Percentiles rank a stretch among this genome's conserved stretches.
These are phyloP conservation scores for Orbicella faveolata DNA, from an alignment of 64 coral and sea anemone species.

Conservation along the genomic window DNA sequence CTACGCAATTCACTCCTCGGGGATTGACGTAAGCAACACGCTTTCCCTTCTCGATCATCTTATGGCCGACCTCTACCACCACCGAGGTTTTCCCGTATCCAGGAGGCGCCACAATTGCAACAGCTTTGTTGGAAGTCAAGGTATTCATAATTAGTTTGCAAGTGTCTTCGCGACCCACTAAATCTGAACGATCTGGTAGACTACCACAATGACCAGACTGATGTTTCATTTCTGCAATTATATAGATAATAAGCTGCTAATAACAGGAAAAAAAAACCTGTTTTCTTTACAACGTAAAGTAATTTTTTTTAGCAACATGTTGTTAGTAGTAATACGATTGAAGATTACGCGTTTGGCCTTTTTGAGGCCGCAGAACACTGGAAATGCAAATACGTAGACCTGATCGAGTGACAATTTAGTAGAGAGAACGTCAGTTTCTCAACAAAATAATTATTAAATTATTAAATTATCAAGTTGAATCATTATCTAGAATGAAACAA, in stretches of 20 bases:
- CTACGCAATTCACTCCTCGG: slow-evolving; percentile 21
- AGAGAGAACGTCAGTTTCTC: too few relatives aligned
- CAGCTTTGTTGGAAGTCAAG: slow-evolving; percentile 4
- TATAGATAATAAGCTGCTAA: background rate
- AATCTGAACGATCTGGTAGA: background rate
- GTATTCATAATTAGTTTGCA: background rate
- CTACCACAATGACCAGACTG: background rate
- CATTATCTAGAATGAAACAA: too few relatives aligned
- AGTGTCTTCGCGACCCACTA: slow-evolving; percentile 20
- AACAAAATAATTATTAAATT: too few relatives aligned
- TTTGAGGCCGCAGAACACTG: too few relatives aligned
- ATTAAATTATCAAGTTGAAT: too few relatives aligned
- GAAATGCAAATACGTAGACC: too few relatives aligned
- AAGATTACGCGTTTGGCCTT: too few relatives aligned
- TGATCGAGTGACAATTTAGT: too few relatives aligned
- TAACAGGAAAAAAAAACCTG: background rate
- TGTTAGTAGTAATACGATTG: too few relatives aligned
- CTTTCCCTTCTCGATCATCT: background rate
- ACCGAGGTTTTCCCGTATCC: slow-evolving; percentile 58
- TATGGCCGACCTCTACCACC: slow-evolving; percentile 24
- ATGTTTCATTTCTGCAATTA: background rate
- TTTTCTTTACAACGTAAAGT: background rate
- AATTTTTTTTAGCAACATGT: background rate
- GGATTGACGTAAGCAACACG: slow-evolving; percentile 42
- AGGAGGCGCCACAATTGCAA: slow-evolving; percentile 26